A percentile compares a stretch with the other conserved stretches of the same genome.
phyloP scores from a whole-genome alignment of 2,113 vertebrate genomes.

The Zosterops borbonicus region DNA sequence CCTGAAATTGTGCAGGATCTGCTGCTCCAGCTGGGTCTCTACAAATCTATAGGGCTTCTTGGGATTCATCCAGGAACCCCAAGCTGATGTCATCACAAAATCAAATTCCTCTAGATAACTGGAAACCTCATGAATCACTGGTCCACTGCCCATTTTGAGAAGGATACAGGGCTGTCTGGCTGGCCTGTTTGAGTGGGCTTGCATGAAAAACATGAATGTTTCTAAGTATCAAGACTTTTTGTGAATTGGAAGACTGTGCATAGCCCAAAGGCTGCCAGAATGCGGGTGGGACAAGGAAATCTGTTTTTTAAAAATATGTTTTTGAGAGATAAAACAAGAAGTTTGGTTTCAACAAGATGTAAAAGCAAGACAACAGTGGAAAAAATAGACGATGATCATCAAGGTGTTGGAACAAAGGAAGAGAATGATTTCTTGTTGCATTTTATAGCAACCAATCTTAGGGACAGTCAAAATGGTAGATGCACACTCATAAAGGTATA shows the following conservation, averaged over 20 bases:
- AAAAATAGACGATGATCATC: background rate
- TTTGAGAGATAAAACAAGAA: background rate
- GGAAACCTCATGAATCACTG: background rate
- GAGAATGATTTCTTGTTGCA: background rate
- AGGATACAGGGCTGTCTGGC: background rate
- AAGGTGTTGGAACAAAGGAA: background rate
- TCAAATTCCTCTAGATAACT: background rate
- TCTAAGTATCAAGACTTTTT: background rate
- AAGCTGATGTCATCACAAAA: background rate
- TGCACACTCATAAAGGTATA: background rate
- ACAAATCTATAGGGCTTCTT: background rate
- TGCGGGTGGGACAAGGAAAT: background rate
- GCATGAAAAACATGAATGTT: background rate
- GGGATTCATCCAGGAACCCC: background rate
- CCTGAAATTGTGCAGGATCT: background rate
- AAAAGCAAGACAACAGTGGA: background rate
- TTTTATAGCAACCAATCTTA: background rate
- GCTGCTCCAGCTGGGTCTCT: background rate
- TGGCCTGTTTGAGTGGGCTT: background rate
- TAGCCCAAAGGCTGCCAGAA: background rate
- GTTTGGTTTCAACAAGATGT: background rate
- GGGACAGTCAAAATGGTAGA: background rate
- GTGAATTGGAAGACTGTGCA: background rate
- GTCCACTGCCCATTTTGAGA: background rate
- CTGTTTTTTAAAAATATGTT: background rate